A percentile compares a stretch with the other conserved stretches of the same genome.
These are phyloP conservation scores for Drosophila parthenogenetica DNA, from an alignment of 2,888 invertebrate species.

Conservation along the genomic window DNA sequence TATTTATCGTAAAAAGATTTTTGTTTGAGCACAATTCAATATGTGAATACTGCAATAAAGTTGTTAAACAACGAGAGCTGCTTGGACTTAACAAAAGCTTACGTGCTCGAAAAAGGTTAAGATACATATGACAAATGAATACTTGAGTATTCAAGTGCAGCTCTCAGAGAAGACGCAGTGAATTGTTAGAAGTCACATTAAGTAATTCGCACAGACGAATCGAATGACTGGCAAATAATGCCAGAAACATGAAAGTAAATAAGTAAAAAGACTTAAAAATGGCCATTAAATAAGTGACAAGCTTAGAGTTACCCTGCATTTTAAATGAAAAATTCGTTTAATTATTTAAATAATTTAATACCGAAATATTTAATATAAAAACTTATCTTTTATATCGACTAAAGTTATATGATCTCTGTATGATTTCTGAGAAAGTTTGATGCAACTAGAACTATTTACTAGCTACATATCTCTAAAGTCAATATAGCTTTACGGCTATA, in stretches of 20 bases:
- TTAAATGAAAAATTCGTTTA: too few relatives aligned
- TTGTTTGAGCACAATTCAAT: constrained; percentile 31
- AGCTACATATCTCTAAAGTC: background rate
- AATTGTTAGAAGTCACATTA: constrained; percentile 31
- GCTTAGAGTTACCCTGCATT: constrained; percentile 8
- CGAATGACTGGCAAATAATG: constrained; percentile 46
- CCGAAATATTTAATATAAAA: too few relatives aligned
- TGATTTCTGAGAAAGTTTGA: too few relatives aligned
- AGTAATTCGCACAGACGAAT: constrained; percentile 16
- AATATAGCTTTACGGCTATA: background rate
- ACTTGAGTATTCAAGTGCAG: constrained; percentile 47
- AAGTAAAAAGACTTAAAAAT: background rate
- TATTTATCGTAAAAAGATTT: constrained; percentile 17
- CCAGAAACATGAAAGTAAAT: constrained; percentile 18
- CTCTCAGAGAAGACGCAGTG: constrained; percentile 27
- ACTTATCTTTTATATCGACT: too few relatives aligned
- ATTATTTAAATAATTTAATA: too few relatives aligned
- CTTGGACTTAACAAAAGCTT: constrained; percentile 26
- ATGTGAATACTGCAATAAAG: constrained; percentile 33
- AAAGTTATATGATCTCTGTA: too few relatives aligned
- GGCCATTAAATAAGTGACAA: background rate
- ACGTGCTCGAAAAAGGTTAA: constrained; percentile 31
- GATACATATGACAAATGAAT: constrained; percentile 51
- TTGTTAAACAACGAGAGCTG: constrained; percentile 41
- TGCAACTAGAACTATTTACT: too few relatives aligned